Base-by-base conservation (phyloP, 2,888 invertebrate species). In the Elysia crispata region DNA sequence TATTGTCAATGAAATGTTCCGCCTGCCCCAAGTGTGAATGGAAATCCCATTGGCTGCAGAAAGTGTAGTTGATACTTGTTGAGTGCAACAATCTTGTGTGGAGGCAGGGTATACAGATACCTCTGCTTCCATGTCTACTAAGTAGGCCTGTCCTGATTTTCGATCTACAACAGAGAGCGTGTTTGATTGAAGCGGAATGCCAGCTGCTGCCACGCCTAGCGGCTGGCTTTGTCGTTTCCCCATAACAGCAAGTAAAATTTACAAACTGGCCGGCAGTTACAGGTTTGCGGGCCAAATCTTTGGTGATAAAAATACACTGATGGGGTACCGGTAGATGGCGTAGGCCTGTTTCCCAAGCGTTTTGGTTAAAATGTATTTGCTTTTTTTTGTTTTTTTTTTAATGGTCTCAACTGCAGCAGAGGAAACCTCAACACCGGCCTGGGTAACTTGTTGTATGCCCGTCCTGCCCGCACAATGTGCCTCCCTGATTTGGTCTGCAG, bases 91-190 rank as follows among this genome's bases (percentile, higher is more conserved):
- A 50, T 74, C 57, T 18, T 54, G 25, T 15, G 60, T 8, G 30
- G 74, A 74, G 57, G 74, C 74, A 57, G 74, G 50, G 30, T 31
- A 74, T n/a, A 74, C 74, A 31, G 74, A 74, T 25, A 74, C 50
- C n/a, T 41, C 41, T 41, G 41, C 41, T 6, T 11, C 41, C 41
- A 11, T 41, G 41, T 41, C 5, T 11, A 41, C 41, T 11, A 41
- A 11, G 41, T 41, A 41, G 11, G 41, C 66, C 8, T 67, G 66
- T 25, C 67, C 76, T 20, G 67, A n/a, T 66, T n/a, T 25, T 18
- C 67, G 28, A 30, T 76, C 76, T 28, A 41, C 28, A 33, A 76
- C 67, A 20, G 66, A 49, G 54, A 76, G 54, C 49, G 76, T 76
- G 76, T 76, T 76, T 1, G 76, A 67, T 11, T 41, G 3, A 13